Evolutionary conservation across 2,888 invertebrate genomes (phyloP), one percentile per base, ranked within the genome.

Genomic region (Cheilosia urbana): DNA sequence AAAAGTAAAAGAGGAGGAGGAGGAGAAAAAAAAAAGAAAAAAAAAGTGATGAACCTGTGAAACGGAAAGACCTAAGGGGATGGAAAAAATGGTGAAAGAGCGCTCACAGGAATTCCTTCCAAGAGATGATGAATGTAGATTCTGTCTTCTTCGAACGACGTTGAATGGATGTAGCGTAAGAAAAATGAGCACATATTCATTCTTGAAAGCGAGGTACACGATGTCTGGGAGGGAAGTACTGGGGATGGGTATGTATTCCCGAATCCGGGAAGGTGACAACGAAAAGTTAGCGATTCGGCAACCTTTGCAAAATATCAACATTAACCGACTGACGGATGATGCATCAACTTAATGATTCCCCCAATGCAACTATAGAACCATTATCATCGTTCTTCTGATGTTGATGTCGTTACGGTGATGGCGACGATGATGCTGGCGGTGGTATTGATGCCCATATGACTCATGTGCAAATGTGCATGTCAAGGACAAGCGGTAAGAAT

Each of bases 41-140:
- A 53, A 66, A 68, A 80, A 75, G 42, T 81, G 77, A 77, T 77
- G 77, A 77, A 71, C 71, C 71, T 40, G 45, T 71, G 82, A 82
- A 77, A 77, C 69, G 76, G 69, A 81, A 81, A 65, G 69, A 81
- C 81, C 76, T 76, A n/a, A 76, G 75, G 81, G 76, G 47, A 60
- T 45, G 15, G 40, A 66, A 69, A 68, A 53, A 72, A 66, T 75
- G 69, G 58, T 65, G 71, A 71, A 69, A 45, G 49, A 71, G 57
- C 66, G 60, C 60, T 77, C 53, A 66, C 82, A 57, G 82, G 60
- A 77, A 82, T 77, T 72, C 82, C 77, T 77, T 82, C 47, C 60
- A 66, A 71, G 77, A 49, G 77, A 82, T 82, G 82, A 82, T 82
- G 82, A 77, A 82, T 82, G 77, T 72, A 82, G 60, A 82, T 82